phyloP scores from a whole-genome alignment of 2,113 vertebrate genomes.

The Neoarius graeffei region DNA sequence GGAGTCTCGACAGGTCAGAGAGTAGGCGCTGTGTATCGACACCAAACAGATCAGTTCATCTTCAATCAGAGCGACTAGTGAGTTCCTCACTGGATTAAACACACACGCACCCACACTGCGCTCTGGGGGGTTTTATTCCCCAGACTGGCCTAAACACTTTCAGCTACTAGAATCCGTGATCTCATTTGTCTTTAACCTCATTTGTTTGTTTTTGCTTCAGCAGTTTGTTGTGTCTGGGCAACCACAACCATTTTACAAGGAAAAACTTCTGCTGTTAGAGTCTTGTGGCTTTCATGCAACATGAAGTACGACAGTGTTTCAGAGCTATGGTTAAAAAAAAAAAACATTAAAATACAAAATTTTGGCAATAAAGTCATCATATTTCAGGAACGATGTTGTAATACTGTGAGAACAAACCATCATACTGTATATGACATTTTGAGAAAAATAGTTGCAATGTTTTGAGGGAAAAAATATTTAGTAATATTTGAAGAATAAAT shows the following conservation, averaged over 20 bases:
- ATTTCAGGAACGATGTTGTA: too few relatives aligned
- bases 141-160: background rate
- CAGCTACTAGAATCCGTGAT: background rate
- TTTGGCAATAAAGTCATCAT: background rate
- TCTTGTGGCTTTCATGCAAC: background rate
- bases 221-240: conserved; percentile 2
- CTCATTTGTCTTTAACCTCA: conserved; percentile 1
- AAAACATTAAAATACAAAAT: background rate
- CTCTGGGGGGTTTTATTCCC: background rate
- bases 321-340: background rate
- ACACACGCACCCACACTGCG: background rate
- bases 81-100: background rate
- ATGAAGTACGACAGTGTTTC: background rate
- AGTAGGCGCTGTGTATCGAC: background rate
- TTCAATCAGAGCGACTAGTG: background rate
- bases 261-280: background rate
- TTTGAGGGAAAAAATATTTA: background rate
- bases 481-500: background rate
- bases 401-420: background rate
- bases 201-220: background rate
- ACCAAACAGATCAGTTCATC: background rate
- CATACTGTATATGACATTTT: background rate
- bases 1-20: background rate
- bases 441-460: background rate
- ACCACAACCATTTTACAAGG: background rate